phyloP scores from a whole-genome alignment of 2,113 vertebrate genomes.

The Scopus umbretta region DNA sequence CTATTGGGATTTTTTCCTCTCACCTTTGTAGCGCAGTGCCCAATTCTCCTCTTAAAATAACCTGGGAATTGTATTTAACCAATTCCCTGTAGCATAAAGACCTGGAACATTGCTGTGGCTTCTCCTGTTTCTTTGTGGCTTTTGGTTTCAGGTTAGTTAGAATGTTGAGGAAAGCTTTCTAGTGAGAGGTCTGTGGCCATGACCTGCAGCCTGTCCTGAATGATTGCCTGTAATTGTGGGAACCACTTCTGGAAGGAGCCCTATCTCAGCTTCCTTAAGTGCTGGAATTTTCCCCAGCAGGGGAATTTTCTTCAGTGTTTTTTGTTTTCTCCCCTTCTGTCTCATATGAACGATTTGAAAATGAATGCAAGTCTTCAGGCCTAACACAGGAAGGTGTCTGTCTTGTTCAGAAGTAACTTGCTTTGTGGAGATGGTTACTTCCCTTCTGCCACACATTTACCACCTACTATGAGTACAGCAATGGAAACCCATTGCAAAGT shows the following conservation, averaged over 20 bases:
- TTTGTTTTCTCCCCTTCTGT: neutral
- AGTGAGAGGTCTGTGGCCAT: neutral
- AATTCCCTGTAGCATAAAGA: neutral
- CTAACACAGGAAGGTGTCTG: neutral
- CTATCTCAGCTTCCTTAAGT: neutral
- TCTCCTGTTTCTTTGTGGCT: neutral
- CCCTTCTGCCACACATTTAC: neutral
- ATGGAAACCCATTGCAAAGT: neutral
- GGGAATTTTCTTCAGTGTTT: neutral
- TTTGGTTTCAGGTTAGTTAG: neutral
- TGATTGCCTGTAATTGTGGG: neutral
- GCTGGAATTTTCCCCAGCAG: neutral
- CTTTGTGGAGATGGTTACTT: neutral
- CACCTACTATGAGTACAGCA: neutral
- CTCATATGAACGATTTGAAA: neutral
- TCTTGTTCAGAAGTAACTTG: neutral
- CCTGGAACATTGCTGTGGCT: neutral
- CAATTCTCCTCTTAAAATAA: neutral
- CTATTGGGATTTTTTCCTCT: neutral
- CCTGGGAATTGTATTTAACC: neutral
- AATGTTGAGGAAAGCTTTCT: neutral
- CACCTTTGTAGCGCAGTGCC: rapidly evolving
- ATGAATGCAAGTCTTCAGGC: neutral
- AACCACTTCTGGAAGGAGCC: neutral
- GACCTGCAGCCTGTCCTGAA: neutral